Evolutionary conservation across 1,140 invertebrate genomes (phyloP).

Genomic region (Marisa cornuarietis): DNA sequence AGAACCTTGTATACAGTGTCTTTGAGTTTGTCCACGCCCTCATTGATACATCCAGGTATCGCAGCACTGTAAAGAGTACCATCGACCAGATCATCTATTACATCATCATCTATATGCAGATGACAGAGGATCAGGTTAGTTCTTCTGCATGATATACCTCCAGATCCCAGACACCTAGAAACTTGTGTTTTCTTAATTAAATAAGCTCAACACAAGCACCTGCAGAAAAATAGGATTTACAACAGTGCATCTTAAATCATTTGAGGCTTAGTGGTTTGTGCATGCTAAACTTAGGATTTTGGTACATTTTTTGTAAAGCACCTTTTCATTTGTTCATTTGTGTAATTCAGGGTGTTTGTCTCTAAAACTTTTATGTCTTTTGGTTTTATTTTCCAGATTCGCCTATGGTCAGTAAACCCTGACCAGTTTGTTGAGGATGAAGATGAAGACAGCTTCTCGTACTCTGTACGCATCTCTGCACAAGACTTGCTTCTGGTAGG

Average conservation of each 20-base stretch:
- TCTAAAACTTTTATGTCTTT: neutral
- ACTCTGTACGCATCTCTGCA: conserved; percentile 80
- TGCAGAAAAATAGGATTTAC: too few relatives aligned
- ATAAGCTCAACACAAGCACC: too few relatives aligned
- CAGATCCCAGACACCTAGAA: too few relatives aligned
- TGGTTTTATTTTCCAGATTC: conserved; percentile 62
- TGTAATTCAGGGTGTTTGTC: too few relatives aligned
- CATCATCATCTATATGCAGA: conserved; percentile 80
- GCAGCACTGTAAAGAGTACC: conserved; percentile 74
- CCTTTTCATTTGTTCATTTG: too few relatives aligned
- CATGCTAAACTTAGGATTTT: too few relatives aligned
- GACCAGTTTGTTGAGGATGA: conserved; percentile 84
- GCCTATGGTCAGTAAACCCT: conserved; percentile 76
- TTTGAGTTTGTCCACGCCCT: conserved; percentile 80
- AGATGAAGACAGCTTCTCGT: conserved; percentile 76
- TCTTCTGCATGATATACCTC: too few relatives aligned
- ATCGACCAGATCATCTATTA: conserved; percentile 80
- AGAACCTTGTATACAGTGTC: conserved; percentile 79
- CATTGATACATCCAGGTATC: conserved; percentile 73
- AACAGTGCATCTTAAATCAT: too few relatives aligned
- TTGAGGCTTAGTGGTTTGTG: too few relatives aligned
- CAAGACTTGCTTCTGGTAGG: conserved; percentile 76
- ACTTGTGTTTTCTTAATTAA: too few relatives aligned
- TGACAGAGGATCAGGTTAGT: conserved; percentile 78
- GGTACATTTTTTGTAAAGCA: too few relatives aligned